Evolutionary conservation across 2,113 vertebrate species (phyloP).

Genomic region (Vombatus ursinus): DNA sequence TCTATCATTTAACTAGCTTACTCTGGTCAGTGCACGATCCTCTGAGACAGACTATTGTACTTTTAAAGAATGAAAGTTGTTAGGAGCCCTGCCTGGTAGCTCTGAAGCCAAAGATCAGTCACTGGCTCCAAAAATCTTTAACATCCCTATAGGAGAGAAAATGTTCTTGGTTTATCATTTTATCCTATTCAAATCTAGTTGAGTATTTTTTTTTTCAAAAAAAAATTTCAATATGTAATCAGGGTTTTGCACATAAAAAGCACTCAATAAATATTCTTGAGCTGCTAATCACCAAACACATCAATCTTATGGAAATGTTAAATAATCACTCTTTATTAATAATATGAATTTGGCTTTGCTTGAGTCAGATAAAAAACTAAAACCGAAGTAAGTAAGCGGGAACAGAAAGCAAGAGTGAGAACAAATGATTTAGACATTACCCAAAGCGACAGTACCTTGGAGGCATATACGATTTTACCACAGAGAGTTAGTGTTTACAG

Average conservation of each 20-base stretch:
- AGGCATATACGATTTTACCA: background rate
- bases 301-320: background rate
- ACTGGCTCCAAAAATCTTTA: background rate
- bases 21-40: background rate
- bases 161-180: background rate
- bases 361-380: background rate
- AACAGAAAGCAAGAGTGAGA: background rate
- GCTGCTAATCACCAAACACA: background rate
- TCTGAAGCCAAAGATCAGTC: background rate
- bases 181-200: background rate
- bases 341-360: background rate
- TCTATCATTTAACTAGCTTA: background rate
- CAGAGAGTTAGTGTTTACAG: background rate
- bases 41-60: background rate
- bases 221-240: background rate
- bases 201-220: no score
- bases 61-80: background rate
- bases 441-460: background rate
- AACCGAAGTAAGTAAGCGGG: background rate
- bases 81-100: background rate
- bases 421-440: background rate
- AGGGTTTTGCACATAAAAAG: background rate
- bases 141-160: background rate
- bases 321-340: background rate
- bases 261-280: background rate